A percentile compares a stretch with the other conserved stretches of the same genome.
phyloP scores from a whole-genome alignment of 23 tunicate species.

The Phallusia fumigata region DNA sequence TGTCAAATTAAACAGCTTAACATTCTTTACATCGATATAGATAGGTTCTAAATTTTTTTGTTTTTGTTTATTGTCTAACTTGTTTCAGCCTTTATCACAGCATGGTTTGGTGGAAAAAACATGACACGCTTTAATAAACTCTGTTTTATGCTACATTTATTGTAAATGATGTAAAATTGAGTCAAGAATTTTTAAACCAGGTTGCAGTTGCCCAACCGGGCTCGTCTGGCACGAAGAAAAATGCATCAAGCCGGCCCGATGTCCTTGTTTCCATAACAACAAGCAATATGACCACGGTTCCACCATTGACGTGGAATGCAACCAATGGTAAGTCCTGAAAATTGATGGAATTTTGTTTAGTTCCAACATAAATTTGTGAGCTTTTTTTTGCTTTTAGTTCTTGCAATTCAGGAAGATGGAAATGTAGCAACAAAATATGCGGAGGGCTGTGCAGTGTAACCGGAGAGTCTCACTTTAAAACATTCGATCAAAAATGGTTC shows the following conservation, averaged over 20 bases:
- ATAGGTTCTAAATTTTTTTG: too few species aligned
- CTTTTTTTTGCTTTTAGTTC: slow-evolving; percentile 13
- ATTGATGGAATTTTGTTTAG: too few species aligned
- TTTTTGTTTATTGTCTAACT: too few species aligned
- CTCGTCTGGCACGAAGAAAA: slow-evolving; percentile 37
- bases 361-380: not conserved
- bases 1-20: too few species aligned
- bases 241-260: slow-evolving; percentile 37
- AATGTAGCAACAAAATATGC: slow-evolving; percentile 33
- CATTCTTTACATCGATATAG: too few species aligned
- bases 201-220: slow-evolving; percentile 69
- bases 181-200: slow-evolving; percentile 24
- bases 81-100: too few species aligned
- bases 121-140: too few species aligned
- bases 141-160: too few species aligned
- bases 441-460: slow-evolving; percentile 48
- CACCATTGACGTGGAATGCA: slow-evolving; percentile 40
- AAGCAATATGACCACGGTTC: slow-evolving; percentile 30
- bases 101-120: too few species aligned
- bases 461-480: slow-evolving; percentile 39
- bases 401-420: slow-evolving; percentile 41
- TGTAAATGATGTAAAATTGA: too few species aligned
- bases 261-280: slow-evolving; percentile 75
- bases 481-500: slow-evolving; percentile 46
- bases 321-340: slow-evolving; percentile 47